Evolutionary conservation across 1,140 invertebrate species (phyloP).

Genomic region (Calliopsis andreniformis): DNA sequence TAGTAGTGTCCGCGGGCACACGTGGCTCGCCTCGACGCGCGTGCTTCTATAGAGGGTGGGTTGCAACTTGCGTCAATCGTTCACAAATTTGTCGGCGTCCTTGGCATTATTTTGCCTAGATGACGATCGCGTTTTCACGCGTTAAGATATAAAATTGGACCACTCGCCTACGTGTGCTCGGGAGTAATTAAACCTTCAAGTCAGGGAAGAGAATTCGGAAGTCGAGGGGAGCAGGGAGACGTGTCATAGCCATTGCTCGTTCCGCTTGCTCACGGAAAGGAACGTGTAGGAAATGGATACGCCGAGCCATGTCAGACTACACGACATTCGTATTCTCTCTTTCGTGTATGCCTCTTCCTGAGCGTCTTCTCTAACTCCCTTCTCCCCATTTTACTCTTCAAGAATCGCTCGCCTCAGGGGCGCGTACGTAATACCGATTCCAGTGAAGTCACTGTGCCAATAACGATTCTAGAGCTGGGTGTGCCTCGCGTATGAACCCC

Average conservation of each 20-base stretch:
- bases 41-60: background rate
- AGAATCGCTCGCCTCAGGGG: background rate
- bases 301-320: constrained; percentile 8
- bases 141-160: constrained; percentile 17
- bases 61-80: constrained; percentile 22
- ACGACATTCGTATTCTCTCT: background rate
- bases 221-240: background rate
- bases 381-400: background rate
- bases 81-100: constrained; percentile 41
- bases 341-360: constrained; percentile 8
- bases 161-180: background rate
- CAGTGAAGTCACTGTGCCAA: constrained; percentile 21
- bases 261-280: background rate
- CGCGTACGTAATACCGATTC: constrained; percentile 26
- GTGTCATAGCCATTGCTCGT: constrained; percentile 14
- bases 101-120: constrained; percentile 25
- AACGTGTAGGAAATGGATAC: constrained; percentile 33
- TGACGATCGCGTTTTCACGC: constrained; percentile 17
- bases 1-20: background rate
- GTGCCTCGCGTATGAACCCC: constrained; percentile 24
- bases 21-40: background rate
- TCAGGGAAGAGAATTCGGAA: background rate
- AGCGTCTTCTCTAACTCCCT: background rate
- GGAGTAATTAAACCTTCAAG: background rate
- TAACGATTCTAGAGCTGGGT: constrained; percentile 29